Percentiles rank a stretch among this genome's conserved stretches.
These are phyloP conservation scores for Eulacestoma nigropectus DNA, from an alignment of 2,113 vertebrate species.

Conservation along the genomic window DNA sequence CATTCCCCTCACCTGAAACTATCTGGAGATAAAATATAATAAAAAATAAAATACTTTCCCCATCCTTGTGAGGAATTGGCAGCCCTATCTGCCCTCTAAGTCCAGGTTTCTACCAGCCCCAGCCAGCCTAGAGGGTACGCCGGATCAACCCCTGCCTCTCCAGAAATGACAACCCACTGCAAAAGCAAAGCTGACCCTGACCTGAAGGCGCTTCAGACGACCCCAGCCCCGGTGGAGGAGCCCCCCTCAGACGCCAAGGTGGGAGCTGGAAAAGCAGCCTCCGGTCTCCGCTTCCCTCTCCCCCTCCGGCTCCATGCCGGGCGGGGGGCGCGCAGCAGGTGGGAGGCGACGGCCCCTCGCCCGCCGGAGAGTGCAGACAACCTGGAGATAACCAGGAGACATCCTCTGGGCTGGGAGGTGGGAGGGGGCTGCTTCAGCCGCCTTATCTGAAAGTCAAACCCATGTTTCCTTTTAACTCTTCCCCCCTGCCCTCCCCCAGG, in stretches of 20 bases:
- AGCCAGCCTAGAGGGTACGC: neutral
- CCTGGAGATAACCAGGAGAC: slow-evolving; percentile 43
- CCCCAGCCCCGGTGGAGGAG: slow-evolving; percentile 9
- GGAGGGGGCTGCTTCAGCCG: slow-evolving; percentile 32
- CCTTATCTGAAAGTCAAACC: slow-evolving; percentile 59
- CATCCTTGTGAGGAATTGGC: neutral
- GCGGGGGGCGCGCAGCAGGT: slow-evolving; percentile 57
- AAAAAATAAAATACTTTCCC: neutral
- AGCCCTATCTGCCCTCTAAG: neutral
- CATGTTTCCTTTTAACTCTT: slow-evolving; percentile 34
- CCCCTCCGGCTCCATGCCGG: neutral
- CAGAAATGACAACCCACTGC: neutral
- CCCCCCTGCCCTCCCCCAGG: neutral
- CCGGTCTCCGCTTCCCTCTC: neutral
- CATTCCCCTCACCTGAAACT: neutral
- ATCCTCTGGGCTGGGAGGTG: slow-evolving; percentile 5
- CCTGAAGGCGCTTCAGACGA: neutral
- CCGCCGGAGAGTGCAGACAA: neutral
- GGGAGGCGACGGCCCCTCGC: slow-evolving; percentile 47
- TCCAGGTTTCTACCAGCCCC: neutral
- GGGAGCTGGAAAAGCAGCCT: neutral
- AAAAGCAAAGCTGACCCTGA: slow-evolving; percentile 57
- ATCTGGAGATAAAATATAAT: neutral
- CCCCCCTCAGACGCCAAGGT: slow-evolving; percentile 35
- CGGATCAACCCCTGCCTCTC: neutral